Conservation (phyloP, 2,113 vertebrate genomes). For the Clarias macrocephalus region DNA sequence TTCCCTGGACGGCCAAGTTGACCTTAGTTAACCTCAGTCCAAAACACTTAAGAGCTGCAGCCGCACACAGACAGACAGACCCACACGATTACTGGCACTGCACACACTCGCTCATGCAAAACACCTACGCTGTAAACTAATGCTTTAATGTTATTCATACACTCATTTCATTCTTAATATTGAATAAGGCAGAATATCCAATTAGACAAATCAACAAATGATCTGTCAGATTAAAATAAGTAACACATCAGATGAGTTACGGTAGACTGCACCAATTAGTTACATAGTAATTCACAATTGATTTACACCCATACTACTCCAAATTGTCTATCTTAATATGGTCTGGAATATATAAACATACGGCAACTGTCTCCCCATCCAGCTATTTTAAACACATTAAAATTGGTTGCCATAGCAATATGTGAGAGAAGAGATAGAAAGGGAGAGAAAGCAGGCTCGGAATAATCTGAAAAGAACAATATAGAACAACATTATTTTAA, state of each 20-base stretch:
- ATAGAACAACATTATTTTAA: slow-evolving; percentile 22
- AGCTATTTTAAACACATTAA: slow-evolving; percentile 53
- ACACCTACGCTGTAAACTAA: not conserved
- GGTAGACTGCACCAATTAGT: slow-evolving; percentile 38
- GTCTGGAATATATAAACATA: slow-evolving; percentile 49
- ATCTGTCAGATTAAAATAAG: slow-evolving; percentile 35
- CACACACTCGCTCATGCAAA: not conserved
- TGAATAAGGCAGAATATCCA: slow-evolving; percentile 9
- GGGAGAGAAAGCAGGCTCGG: slow-evolving; percentile 32
- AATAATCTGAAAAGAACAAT: slow-evolving; percentile 36
- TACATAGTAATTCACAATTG: slow-evolving; percentile 24
- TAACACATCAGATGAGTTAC: slow-evolving; percentile 21
- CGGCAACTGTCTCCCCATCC: slow-evolving; percentile 43
- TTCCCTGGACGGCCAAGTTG: slow-evolving; percentile 5
- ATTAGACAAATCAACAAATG: slow-evolving; percentile 17
- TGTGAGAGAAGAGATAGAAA: slow-evolving; percentile 37
- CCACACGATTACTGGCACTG: not conserved
- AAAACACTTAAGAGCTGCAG: slow-evolving; percentile 12
- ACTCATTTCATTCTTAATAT: not conserved
- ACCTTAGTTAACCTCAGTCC: slow-evolving; percentile 3
- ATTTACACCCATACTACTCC: slow-evolving; percentile 5
- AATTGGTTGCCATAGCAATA: slow-evolving; percentile 60
- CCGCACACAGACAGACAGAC: not conserved
- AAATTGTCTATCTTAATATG: slow-evolving; percentile 37
- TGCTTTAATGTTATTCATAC: not conserved